These are phyloP conservation scores for Ennomos quercinarius DNA, from an alignment of 2,888 invertebrate genomes.

Conservation along the genomic window DNA sequence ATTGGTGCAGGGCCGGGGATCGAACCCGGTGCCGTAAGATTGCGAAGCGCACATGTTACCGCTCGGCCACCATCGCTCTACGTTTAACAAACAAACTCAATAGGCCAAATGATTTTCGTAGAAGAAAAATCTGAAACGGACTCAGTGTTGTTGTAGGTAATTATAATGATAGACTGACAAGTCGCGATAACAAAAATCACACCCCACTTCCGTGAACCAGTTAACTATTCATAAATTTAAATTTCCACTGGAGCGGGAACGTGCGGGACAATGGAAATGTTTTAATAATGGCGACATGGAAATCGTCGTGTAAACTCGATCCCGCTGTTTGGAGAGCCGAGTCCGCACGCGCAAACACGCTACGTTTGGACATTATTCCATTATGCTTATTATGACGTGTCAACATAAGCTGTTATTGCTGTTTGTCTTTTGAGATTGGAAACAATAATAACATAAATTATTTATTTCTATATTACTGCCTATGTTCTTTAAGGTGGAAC, in stretches of 20 bases:
- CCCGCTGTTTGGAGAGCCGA: constrained; percentile 11
- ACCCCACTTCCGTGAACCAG: constrained; percentile 17
- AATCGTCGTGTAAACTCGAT: constrained; percentile 32
- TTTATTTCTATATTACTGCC: too few relatives aligned
- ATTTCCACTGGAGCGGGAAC: constrained; percentile 15
- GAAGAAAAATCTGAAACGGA: too few relatives aligned
- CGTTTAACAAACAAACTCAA: too few relatives aligned
- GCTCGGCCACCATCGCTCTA: too few relatives aligned
- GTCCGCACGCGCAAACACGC: constrained; percentile 2
- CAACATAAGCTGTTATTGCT: too few relatives aligned
- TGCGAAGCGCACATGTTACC: too few relatives aligned
- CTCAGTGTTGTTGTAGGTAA: background rate
- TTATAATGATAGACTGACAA: constrained; percentile 5
- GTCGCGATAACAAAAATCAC: constrained; percentile 22
- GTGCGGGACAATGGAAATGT: constrained; percentile 31
- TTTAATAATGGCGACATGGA: constrained; percentile 34
- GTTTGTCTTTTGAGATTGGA: too few relatives aligned
- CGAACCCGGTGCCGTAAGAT: too few relatives aligned
- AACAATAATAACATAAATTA: too few relatives aligned
- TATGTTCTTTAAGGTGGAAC: too few relatives aligned
- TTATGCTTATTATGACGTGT: background rate
- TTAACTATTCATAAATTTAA: constrained; percentile 33
- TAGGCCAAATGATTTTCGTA: too few relatives aligned
- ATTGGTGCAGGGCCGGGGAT: too few relatives aligned
- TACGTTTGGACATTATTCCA: background rate